Base-by-base conservation (phyloP, 2,797 vertebrate species). In the Caiman crocodilus region DNA sequence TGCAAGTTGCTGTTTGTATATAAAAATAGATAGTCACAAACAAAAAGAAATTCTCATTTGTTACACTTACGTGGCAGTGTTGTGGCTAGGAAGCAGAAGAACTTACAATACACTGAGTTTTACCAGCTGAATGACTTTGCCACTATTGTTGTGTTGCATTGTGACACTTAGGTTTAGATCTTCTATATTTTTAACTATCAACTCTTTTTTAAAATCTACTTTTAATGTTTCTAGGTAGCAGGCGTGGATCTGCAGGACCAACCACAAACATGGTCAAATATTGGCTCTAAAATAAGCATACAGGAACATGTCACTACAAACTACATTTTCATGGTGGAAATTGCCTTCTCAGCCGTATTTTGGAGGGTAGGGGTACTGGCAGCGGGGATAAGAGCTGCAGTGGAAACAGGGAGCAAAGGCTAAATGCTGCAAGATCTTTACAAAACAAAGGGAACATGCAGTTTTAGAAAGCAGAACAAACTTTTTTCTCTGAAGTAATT, bases 81-180 rank as follows among this genome's bases (percentile, higher is more conserved):
- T 50, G 42, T 50, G 42, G 9, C 42, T 50, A 50, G 42, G 42
- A 50, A 50, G 42, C 35, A 35, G 35, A 35, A 35, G 35, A 35
- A 35, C 35, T 35, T 6, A 35, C 35, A 35, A 5, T 35, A 6
- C 35, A 35, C 35, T 5, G 35, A 35, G 73, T 4, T 89, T 87
- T 86, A 93, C 91, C 78, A 32, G 78, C 85, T 92, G 84, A 79
- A 76, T 94, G 76, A 76, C 28, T 81, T 90, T 25, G 67, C 58
- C 7, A 78, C 76, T 95, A 35, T 67, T 61, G 17, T 80, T 21
- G 67, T 61, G 80, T 30, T 90, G 80, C 76, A 60, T 92, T 90
- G 83, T 60, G 89, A 89, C 92, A 89, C 87, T 64, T 16, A 32
- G 73, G 67, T 30, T 15, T 63, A 20, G 82, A 79, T 21, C 76